A percentile compares a stretch with the other conserved stretches of the same genome.
These are phyloP conservation scores for Lepisosteus oculatus DNA, from an alignment of 2,113 vertebrate species.

Conservation along the genomic window DNA sequence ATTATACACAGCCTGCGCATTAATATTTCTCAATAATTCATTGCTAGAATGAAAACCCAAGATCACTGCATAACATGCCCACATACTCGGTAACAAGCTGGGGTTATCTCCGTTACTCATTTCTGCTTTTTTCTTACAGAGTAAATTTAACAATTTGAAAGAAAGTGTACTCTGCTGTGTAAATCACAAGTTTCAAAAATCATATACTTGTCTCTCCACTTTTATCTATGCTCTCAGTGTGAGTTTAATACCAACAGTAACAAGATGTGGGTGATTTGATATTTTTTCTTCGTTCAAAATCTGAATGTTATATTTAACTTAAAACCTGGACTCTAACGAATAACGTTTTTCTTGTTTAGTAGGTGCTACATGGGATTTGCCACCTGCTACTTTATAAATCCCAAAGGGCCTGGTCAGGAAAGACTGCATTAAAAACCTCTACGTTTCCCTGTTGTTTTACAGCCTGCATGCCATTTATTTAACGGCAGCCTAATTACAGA, in stretches of 20 bases:
- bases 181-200: too few species aligned
- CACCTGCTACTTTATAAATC: slow-evolving; percentile 7
- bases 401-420: neutral
- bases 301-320: too few species aligned
- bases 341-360: too few species aligned
- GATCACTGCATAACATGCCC: neutral
- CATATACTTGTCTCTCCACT: too few species aligned
- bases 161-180: neutral
- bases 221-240: too few species aligned
- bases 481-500: slow-evolving; percentile 11
- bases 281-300: too few species aligned
- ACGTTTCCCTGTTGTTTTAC: slow-evolving; percentile 4
- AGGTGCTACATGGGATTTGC: neutral
- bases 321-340: too few species aligned
- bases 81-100: too few species aligned
- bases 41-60: slow-evolving; percentile 12
- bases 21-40: slow-evolving; percentile 33
- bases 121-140: neutral
- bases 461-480: slow-evolving; percentile 1
- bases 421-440: slow-evolving; percentile 1
- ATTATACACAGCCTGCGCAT: slow-evolving; percentile 31
- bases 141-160: neutral
- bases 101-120: too few species aligned
- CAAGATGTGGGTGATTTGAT: too few species aligned
- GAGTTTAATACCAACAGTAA: too few species aligned